These are phyloP conservation scores for Siderastrea siderea DNA, from an alignment of 92 coral and sea anemone species.

Conservation along the genomic window DNA sequence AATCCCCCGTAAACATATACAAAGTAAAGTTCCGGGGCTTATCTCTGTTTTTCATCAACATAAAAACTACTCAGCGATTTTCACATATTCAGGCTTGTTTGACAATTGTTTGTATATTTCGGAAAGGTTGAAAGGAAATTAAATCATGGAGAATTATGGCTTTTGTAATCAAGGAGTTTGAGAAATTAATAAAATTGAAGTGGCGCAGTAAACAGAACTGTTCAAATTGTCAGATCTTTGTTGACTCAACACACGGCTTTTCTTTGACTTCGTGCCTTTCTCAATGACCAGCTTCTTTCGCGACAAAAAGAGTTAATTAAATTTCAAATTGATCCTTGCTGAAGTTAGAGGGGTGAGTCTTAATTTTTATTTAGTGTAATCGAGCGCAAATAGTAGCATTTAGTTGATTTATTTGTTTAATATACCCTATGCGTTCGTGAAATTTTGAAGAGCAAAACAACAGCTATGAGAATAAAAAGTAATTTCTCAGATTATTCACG, in stretches of 20 bases:
- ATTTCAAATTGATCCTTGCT: constrained; percentile 43
- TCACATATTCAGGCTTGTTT: constrained; percentile 30
- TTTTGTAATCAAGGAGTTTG: constrained; percentile 46
- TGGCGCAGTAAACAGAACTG: constrained; percentile 21
- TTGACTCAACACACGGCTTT: neutral
- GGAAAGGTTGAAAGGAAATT: constrained; percentile 53
- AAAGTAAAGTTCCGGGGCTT: constrained; percentile 29
- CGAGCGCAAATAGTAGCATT: constrained; percentile 28
- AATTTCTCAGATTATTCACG: constrained; percentile 19
- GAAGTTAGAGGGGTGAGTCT: constrained; percentile 29
- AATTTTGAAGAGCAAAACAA: constrained; percentile 19
- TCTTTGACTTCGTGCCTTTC: neutral
- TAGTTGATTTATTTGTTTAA: constrained; percentile 30
- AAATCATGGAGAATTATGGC: constrained; percentile 37
- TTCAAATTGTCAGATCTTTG: constrained; percentile 14
- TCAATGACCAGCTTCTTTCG: constrained; percentile 10
- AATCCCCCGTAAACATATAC: constrained; percentile 24
- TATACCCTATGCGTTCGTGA: constrained; percentile 17
- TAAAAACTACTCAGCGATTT: constrained; percentile 29
- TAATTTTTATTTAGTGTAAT: constrained; percentile 51
- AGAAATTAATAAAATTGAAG: constrained; percentile 57
- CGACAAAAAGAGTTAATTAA: constrained; percentile 53
- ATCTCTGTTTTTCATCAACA: constrained; percentile 29
- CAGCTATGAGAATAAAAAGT: constrained; percentile 18
- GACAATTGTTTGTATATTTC: constrained; percentile 46